Evolutionary conservation across 2,888 invertebrate genomes (phyloP).

Genomic region (Drosophila neoperkinsi): DNA sequence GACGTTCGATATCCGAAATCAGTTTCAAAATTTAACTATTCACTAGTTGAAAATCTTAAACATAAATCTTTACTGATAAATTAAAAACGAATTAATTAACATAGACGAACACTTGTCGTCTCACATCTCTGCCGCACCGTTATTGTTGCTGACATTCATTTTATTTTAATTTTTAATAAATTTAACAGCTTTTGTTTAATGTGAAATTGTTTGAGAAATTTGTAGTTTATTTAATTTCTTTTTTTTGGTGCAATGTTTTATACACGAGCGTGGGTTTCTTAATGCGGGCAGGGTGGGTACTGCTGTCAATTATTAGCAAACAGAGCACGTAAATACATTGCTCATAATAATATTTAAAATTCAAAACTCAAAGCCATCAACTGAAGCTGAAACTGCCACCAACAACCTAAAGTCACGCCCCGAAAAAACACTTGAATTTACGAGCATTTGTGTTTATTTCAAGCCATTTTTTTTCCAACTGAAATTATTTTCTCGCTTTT

Average conservation of each 20-base stretch:
- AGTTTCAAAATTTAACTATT: constrained; percentile 53
- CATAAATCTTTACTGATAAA: constrained; percentile 79
- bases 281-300: constrained; percentile 39
- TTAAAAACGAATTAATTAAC: constrained; percentile 80
- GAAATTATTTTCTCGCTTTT: constrained; percentile 43
- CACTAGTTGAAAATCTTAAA: constrained; percentile 68
- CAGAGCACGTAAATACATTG: constrained; percentile 70
- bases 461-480: constrained; percentile 29
- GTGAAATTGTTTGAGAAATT: constrained; percentile 43
- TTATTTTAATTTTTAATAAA: constrained; percentile 52
- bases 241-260: constrained; percentile 21
- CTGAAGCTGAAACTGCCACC: constrained; percentile 42
- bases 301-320: constrained; percentile 45
- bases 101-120: constrained; percentile 66
- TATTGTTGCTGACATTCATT: constrained; percentile 51
- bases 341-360: constrained; percentile 60
- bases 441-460: constrained; percentile 56
- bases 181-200: constrained; percentile 50
- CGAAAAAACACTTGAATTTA: constrained; percentile 61
- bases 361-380: constrained; percentile 41
- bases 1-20: constrained; percentile 30
- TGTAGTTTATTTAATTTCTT: constrained; percentile 21
- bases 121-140: constrained; percentile 38
- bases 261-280: constrained; percentile 48
- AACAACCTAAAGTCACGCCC: constrained; percentile 76